Percentiles rank a stretch among this genome's conserved stretches.
Conservation (phyloP, 2,797 vertebrate genomes). For the Micromesistius poutassou region DNA sequence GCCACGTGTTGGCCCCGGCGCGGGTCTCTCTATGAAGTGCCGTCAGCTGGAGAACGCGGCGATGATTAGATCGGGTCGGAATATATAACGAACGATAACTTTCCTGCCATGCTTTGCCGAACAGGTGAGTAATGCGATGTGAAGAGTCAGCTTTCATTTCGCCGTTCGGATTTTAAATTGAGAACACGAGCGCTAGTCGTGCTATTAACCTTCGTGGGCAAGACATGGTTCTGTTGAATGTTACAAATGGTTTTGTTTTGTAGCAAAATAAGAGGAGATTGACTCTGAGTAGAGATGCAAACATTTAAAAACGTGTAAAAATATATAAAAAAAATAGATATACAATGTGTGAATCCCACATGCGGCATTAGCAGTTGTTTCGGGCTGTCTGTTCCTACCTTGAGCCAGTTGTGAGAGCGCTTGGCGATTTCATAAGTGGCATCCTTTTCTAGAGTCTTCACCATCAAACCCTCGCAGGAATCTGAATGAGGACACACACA, state of each 20-base stretch:
- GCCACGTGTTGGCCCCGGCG: background rate
- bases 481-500: constrained; percentile 64
- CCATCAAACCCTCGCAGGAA: constrained; percentile 91
- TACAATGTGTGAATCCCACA: background rate
- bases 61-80: background rate
- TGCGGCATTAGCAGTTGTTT: background rate
- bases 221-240: background rate
- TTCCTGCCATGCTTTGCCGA: background rate
- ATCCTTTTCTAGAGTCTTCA: constrained; percentile 88
- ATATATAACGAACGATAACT: background rate
- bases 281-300: too few species aligned
- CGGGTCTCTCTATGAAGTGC: background rate
- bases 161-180: background rate
- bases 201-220: background rate
- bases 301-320: too few species aligned
- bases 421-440: constrained; percentile 94
- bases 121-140: background rate
- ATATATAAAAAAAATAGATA: too few species aligned
- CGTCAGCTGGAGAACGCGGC: too few species aligned
- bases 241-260: background rate
- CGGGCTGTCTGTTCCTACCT: constrained; percentile 68
- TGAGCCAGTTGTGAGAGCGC: constrained; percentile 91
- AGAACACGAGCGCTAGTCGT: background rate
- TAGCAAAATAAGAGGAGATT: background rate
- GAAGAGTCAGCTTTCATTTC: background rate